Base-by-base conservation (phyloP, 2,797 vertebrate species). In the Rhabdomys pumilio region DNA sequence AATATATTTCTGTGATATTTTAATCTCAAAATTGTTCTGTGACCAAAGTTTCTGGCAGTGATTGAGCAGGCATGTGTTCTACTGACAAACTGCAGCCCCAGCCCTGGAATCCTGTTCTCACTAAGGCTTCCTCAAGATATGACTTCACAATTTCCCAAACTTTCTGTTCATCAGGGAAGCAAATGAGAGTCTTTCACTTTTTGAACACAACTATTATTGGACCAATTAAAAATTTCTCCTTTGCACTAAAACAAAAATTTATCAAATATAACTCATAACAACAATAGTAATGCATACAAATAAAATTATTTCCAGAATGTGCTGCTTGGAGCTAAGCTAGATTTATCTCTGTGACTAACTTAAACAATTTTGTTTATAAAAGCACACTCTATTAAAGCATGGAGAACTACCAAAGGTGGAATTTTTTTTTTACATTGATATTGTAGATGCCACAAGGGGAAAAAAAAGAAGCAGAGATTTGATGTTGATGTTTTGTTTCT, bases 361-460 rank as follows among this genome's bases (percentile, higher is more conserved):
- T 73, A 90, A 86, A 81, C 92, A 80, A 31, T 67, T 79, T 1
- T 87, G 79, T 53, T 95, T 84, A 53, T 13, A 75, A 53, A 79
- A 86, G 22, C 55, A 0, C 13, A 65, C 6, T 76, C 10, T 55
- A 41, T 59, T 79, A 79, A 89, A 59, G 63, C 75, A 89, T 41
- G 12, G 10, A 77, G 12, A 84, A 89, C 69, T 59, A 22, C 0
- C 55, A 87, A 55, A 80, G 9, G 26, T 44, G 53, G 67, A 38
- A 9, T 38, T 41, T 41, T 24, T n/a, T 17, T 61, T 59, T 53
- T 72, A 69, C 59, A 73, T 53, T 38, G 13, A 59, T 69, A 76
- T 84, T 29, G 31, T 57, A 84, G 15, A 87, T 41, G 59, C 4
- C 11, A 53, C 34, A 83, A 26, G 3, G 15, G 31, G 65, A 91